Evolutionary conservation across 2,797 vertebrate species (phyloP), one percentile per base, ranked within the genome.

Genomic region (Molossus molossus): DNA sequence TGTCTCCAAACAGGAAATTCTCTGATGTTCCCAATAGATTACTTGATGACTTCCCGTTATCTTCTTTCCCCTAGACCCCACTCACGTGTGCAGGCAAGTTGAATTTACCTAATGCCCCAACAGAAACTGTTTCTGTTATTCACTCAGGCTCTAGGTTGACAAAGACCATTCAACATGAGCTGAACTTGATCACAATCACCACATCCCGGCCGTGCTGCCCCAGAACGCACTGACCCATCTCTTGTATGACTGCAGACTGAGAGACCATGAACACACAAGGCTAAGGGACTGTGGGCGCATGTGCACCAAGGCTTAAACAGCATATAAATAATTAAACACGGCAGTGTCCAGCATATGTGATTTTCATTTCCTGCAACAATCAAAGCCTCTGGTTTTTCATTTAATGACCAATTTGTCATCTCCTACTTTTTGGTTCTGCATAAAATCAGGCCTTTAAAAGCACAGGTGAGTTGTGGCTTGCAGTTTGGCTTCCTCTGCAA

Each of bases 281-380:
- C 25, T 88, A 69, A 90, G 79, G n/a, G 80, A 75, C 13, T 45
- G 0, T 76, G n/a, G 62, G 60, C 86, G 20, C 23, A 20, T 62
- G 27, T 29, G 15, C 23, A 67, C 53, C 65, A 79, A 1, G 90
- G 82, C 72, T 87, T 82, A 57, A 53, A 25, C 6, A 50, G 3
- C 5, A 33, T 75, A 82, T 87, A 87, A 58, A 79, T 84, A 91
- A 81, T 90, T 82, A 93, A 94, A 85, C 65, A 81, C 45, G 29
- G 6, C 67, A 21, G 29, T 88, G 60, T 87, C 15, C 37, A 91
- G 25, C 62, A 27, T 84, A 70, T 65, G 48, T 40, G 72, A 87
- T 48, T 91, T 91, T 93, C 10, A 84, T 92, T 90, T 21, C 25
- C 48, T 82, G 21, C 37, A 85, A 75, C 89, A 80, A 93, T 53